A percentile compares a stretch with the other conserved stretches of the same genome.
Conservation (phyloP, 35 echinoderm and acorn worm species). For the Strongylocentrotus purpuratus region DNA sequence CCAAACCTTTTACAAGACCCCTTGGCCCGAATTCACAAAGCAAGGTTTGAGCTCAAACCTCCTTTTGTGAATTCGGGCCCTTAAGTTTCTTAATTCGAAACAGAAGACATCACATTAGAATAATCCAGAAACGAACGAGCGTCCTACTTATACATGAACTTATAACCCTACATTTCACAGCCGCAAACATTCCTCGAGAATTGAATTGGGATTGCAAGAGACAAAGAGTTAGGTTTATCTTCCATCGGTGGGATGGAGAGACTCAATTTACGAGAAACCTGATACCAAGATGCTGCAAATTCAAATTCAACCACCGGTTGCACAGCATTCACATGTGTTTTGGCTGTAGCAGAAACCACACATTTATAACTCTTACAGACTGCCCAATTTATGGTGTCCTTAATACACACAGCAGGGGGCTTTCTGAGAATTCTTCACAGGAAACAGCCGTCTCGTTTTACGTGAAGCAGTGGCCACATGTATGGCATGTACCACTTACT, state of each 20-base stretch:
- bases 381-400: constrained; percentile 18
- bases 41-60: too few relatives aligned
- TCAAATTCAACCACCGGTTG: neutral
- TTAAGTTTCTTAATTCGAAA: neutral
- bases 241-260: neutral
- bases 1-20: neutral
- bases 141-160: neutral
- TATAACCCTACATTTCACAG: neutral
- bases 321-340: neutral
- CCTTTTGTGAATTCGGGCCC: too few relatives aligned
- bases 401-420: neutral
- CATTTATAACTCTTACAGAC: neutral
- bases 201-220: neutral
- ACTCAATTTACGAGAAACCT: neutral
- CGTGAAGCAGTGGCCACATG: neutral
- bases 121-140: neutral
- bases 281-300: constrained; percentile 1
- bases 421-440: constrained; percentile 22
- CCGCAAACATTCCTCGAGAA: neutral
- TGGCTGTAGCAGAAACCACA: neutral
- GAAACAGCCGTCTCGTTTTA: neutral
- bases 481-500: too few relatives aligned
- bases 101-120: neutral
- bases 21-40: too few relatives aligned
- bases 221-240: neutral